phyloP scores from a whole-genome alignment of 92 coral and sea anemone species.

The Bergia sp. region DNA sequence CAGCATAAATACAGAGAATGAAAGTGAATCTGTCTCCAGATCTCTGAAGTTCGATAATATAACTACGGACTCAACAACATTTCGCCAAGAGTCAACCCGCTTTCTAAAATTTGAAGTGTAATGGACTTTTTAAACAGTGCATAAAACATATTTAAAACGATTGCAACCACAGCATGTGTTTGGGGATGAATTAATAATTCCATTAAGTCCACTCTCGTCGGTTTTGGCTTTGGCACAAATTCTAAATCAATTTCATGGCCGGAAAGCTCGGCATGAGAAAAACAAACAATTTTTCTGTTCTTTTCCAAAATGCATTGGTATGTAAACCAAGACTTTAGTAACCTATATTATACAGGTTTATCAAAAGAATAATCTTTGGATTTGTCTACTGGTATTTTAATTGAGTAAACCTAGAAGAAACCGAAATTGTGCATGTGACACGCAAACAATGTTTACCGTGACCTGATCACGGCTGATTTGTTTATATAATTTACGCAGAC shows the following conservation, averaged over 20 bases:
- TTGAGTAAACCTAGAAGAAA: conserved; percentile 1
- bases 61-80: conserved; percentile 15
- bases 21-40: conserved; percentile 32
- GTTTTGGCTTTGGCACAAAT: conserved; percentile 21
- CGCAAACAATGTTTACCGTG: conserved; percentile 24
- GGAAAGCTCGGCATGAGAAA: conserved; percentile 12
- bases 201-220: background rate
- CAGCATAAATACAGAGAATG: conserved; percentile 17
- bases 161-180: conserved; percentile 21
- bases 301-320: conserved; percentile 24
- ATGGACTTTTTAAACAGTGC: conserved; percentile 25
- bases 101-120: conserved; percentile 19
- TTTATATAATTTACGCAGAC: conserved; percentile 33
- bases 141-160: conserved; percentile 19
- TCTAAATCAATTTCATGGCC: conserved; percentile 16
- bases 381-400: conserved; percentile 13
- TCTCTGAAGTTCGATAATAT: conserved; percentile 20
- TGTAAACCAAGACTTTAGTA: conserved; percentile 4
- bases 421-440: background rate
- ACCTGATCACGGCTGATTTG: conserved; percentile 42
- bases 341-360: conserved; percentile 15
- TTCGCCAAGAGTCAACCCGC: conserved; percentile 18
- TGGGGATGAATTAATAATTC: conserved; percentile 3
- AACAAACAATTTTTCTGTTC: conserved; percentile 17
- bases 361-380: conserved; percentile 14